A percentile compares a stretch with the other conserved stretches of the same genome.
Conservation (phyloP, 2,113 vertebrate species). For the Oryzias melastigma region DNA sequence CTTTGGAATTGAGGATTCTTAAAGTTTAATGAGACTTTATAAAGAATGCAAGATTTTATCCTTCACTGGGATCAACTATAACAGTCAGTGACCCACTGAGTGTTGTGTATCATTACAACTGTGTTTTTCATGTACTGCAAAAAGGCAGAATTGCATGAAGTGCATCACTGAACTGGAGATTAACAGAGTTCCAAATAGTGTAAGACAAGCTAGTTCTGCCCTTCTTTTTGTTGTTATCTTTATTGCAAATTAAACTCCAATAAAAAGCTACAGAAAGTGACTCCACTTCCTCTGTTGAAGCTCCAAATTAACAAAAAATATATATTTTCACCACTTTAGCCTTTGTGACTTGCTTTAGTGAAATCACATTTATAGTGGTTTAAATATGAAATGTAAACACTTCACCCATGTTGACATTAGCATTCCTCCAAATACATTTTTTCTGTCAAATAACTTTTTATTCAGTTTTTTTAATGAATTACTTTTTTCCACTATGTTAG, state of each 20-base stretch:
- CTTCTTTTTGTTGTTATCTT: conserved; percentile 37
- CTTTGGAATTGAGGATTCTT: too few species aligned
- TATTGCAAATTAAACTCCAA: conserved; percentile 9
- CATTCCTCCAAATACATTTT: background rate
- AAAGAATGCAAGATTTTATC: background rate
- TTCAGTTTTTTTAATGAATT: too few species aligned
- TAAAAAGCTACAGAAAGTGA: too few species aligned
- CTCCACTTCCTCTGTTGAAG: too few species aligned
- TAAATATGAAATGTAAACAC: too few species aligned
- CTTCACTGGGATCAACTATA: conserved; percentile 14
- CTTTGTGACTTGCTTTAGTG: too few species aligned
- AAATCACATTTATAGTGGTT: too few species aligned
- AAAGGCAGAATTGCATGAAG: conserved; percentile 46
- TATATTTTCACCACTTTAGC: too few species aligned
- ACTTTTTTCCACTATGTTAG: too few species aligned
- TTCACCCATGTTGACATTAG: background rate
- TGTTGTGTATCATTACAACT: conserved; percentile 4
- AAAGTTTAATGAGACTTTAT: too few species aligned
- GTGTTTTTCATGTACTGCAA: conserved; percentile 28
- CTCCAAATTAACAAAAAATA: too few species aligned
- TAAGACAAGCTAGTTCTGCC: conserved; percentile 32
- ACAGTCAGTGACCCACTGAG: background rate
- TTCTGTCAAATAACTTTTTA: too few species aligned
- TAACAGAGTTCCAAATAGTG: conserved; percentile 37
- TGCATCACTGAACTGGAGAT: conserved; percentile 28